Evolutionary conservation across 2,888 invertebrate genomes (phyloP), one percentile per base, ranked within the genome.

Genomic region (Erannis defoliaria): DNA sequence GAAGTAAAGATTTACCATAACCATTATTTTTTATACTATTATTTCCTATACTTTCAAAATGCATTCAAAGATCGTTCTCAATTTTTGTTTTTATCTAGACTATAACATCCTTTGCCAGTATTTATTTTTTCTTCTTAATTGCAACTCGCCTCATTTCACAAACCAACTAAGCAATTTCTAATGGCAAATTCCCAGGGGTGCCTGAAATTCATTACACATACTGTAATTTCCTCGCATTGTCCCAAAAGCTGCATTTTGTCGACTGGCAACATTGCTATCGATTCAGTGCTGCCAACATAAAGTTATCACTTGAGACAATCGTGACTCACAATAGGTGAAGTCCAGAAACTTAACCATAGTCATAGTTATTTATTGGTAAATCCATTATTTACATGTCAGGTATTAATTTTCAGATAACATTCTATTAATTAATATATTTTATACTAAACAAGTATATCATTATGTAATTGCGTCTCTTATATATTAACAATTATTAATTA

Each of bases 241-340:
- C 53, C 55, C 35, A 35, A 61, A 48, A 29, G 58, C 43, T 46
- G 62, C 62, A 51, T 62, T 61, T 53, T 56, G 37, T 38, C 35
- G 40, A 45, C 35, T 48, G 31, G 53, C 56, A 54, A 56, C 55
- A 51, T 21, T 56, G 61, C 56, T 31, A 62, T 56, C 62, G 62
- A 62, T 62, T 62, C 62, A 53, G 29, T 57, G 56, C 23, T 57
- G 62, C 56, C 62, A 57, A 62, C 62, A 56, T 62, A 57, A 62
- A 56, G 56, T 57, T 61, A 50, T 61, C 61, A 46, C 51, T 45
- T 18, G 55, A 55, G 61, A 61, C 55, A 59, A 58, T 58, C 43
- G 49, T 8, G 2, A 19, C 40, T 40, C 51, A 29, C 16, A 29
- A 51, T 29, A 40, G 5, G 12, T 10, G 26, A 1, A 23, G 5